Evolutionary conservation across 2,888 invertebrate species (phyloP), one percentile per base, ranked within the genome.

Genomic region (Litoditis marina): DNA sequence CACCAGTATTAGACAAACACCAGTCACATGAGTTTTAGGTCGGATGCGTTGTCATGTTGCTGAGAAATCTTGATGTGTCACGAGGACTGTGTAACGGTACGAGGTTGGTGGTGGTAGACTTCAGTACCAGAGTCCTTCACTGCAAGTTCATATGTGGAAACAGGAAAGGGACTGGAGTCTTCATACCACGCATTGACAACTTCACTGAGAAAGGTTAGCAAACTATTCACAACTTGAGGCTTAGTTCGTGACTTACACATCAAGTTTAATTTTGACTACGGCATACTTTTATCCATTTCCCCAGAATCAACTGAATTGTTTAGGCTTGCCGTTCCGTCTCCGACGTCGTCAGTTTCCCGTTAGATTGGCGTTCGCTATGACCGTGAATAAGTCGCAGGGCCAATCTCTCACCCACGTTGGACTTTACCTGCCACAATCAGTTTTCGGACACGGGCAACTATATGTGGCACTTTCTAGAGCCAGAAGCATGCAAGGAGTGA

Each of bases 381-480:
- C 79, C 1, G 74, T 80, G 11, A 82, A 80, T 49, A 82, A 83
- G 60, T 70, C 80, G 2, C 83, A 82, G 57, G 82, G 83, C 0
- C 82, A 51, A 16, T 72, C 73, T n/a, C 47, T 77, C 1, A 44
- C 61, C 13, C 39, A 44, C 39, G 57, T 71, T 6, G 77, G 76
- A 8, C 31, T 76, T 7, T 19, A 67, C 27, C 49, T 76, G 5
- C 42, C 54, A n/a, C 13, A 11, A 0, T 31, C 57, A 22, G 65
- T 68, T 27, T 82, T 82, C 60, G 51, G 77, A 0, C 79, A 81
- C 67, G 77, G 77, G 0, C 81, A 82, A 49, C 60, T 81, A 7
- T 79, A 80, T 63, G 81, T 81, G 0, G 77, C 73, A 1, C 46
- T 71, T 19, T 62, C 44, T 36, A 54, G 63, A 44, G 70, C 49